Conservation (phyloP, 2,797 vertebrate species). For the Zenarchopterus dispar region DNA sequence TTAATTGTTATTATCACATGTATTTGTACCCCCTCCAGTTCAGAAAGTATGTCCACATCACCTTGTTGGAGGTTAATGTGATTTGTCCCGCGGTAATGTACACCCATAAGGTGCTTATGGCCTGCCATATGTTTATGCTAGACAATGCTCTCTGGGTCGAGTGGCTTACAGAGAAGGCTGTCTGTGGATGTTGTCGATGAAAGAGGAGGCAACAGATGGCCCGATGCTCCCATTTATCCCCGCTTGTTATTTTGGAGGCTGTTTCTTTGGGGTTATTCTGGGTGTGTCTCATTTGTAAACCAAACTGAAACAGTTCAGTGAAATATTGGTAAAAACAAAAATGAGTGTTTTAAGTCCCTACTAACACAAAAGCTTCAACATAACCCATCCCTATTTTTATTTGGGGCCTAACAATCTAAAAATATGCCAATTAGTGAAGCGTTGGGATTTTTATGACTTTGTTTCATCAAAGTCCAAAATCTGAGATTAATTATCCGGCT, state of each 20-base stretch:
- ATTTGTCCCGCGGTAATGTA: slow-evolving; percentile 76
- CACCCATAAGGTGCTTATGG: slow-evolving; percentile 81
- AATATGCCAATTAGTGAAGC: too few species aligned
- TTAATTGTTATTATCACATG: slow-evolving; percentile 70
- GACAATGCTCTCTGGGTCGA: slow-evolving; percentile 69
- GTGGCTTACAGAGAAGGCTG: slow-evolving; percentile 71
- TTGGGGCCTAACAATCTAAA: too few species aligned
- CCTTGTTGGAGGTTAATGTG: slow-evolving; percentile 76
- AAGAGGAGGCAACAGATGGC: slow-evolving; percentile 65
- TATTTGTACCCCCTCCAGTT: slow-evolving; percentile 64
- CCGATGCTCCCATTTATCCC: slow-evolving; percentile 40
- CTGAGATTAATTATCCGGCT: too few species aligned
- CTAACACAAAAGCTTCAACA: too few species aligned
- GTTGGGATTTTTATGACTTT: too few species aligned
- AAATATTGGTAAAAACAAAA: too few species aligned
- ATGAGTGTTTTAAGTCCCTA: too few species aligned
- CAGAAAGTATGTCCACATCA: slow-evolving; percentile 63
- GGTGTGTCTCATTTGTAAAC: slow-evolving; percentile 27
- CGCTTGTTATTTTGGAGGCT: slow-evolving; percentile 53
- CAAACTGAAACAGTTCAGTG: too few species aligned
- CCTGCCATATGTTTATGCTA: slow-evolving; percentile 78
- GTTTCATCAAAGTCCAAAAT: too few species aligned
- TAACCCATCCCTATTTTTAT: too few species aligned
- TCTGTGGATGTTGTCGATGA: slow-evolving; percentile 53
- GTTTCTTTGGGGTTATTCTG: slow-evolving; percentile 26